These are phyloP conservation scores for Hiodon tergisus DNA, from an alignment of 2,113 vertebrate genomes.

Conservation along the genomic window DNA sequence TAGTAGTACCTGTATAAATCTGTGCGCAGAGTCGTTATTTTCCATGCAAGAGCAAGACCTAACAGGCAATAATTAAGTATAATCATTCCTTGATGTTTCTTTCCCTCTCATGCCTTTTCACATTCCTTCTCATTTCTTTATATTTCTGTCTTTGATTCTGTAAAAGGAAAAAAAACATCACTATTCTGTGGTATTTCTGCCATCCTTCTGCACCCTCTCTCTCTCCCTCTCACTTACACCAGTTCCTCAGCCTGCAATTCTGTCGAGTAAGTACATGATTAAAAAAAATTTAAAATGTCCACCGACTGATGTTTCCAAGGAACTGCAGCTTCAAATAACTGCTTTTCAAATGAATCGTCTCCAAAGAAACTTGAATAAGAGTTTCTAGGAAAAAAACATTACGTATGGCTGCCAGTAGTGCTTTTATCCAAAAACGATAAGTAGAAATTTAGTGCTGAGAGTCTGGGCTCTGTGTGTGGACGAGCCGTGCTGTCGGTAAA, in stretches of 20 bases:
- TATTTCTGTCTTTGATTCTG: slow-evolving; percentile 29
- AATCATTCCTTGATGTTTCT: slow-evolving; percentile 47
- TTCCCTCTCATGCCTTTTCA: slow-evolving; percentile 31
- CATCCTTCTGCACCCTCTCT: slow-evolving; percentile 9
- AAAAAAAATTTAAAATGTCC: neutral
- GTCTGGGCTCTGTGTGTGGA: neutral
- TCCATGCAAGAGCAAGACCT: slow-evolving; percentile 44
- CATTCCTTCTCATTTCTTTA: slow-evolving; percentile 36
- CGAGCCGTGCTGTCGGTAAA: neutral
- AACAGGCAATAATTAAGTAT: slow-evolving; percentile 46
- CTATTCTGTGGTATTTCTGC: slow-evolving; percentile 32
- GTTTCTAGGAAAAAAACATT: neutral
- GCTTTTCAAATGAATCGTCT: neutral
- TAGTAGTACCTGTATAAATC: slow-evolving; percentile 7
- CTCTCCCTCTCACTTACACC: neutral
- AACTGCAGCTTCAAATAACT: neutral
- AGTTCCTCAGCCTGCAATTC: neutral
- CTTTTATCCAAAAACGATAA: neutral
- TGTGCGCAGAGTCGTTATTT: slow-evolving; percentile 17
- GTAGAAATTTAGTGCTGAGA: neutral
- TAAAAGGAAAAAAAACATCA: slow-evolving; percentile 19
- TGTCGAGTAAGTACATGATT: neutral
- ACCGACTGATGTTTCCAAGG: neutral
- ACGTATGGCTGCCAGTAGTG: neutral
- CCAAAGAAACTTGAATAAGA: neutral